Evolutionary conservation across 1,140 invertebrate genomes (phyloP), one percentile per base, ranked within the genome.

Genomic region (Bombus consobrinus): DNA sequence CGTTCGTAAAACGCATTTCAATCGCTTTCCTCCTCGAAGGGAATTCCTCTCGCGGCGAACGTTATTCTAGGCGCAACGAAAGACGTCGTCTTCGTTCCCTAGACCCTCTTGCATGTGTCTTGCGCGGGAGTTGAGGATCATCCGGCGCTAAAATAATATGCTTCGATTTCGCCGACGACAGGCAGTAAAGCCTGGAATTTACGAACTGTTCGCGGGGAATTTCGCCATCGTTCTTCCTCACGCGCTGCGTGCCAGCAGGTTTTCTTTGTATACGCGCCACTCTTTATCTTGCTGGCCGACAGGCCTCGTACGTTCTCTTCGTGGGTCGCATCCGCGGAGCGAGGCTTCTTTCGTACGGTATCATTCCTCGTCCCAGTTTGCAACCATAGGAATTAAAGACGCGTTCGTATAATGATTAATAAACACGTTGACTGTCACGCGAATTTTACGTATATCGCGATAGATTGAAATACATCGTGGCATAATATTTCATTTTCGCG

Each of bases 111-210:
- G 12, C 34, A 0, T 22, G 34, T 15, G 10, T n/a, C 25, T 25
- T 28, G 10, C 47, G 25, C 32, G 41, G 32, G 47, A 53, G 15
- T 6, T 25, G 39, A 22, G n/a, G 66, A 84, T 84, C n/a, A 77
- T 43, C 34, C 80, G 28, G 43, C 74, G 74, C 18, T 72, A 82
- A 85, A 87, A 85, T 87, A 85, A 87, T 85, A 79, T 73, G 81
- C 86, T 79, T 66, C 81, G 86, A 87, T 84, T 87, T 87, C 81
- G 34, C 81, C 81, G 84, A 74, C 84, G 78, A 86, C 84, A 82
- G 75, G 78, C 79, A 81, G 66, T 81, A 86, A 81, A 81, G 78
- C 5, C 59, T 22, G 74, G 83, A 85, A 85, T 79, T 72, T 79
- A 84, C 83, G 53, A 47, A 79, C 64, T 39, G 82, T 68, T 32